Conservation (phyloP, 2,113 vertebrate species). For the Phaethornis superciliosus region DNA sequence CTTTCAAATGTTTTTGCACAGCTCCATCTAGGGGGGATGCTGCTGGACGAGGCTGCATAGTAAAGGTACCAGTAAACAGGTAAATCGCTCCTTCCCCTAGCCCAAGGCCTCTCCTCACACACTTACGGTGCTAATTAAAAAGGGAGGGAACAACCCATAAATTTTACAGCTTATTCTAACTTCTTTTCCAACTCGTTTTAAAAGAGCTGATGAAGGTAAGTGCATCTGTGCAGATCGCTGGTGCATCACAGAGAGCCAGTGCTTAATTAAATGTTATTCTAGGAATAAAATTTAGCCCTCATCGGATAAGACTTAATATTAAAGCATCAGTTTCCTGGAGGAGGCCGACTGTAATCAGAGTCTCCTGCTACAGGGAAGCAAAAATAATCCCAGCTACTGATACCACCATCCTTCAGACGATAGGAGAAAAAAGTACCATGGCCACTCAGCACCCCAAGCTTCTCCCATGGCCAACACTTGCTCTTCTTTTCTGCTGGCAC, state of each 20-base stretch:
- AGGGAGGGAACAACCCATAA: slow-evolving; percentile 63
- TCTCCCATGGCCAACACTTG: background rate
- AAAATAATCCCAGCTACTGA: background rate
- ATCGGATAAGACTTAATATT: slow-evolving; percentile 70
- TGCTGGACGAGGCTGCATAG: slow-evolving; percentile 1
- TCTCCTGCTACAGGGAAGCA: background rate
- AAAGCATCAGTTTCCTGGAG: slow-evolving; percentile 76
- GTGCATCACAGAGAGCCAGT: slow-evolving; percentile 66
- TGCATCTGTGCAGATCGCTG: slow-evolving; percentile 76
- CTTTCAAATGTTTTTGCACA: slow-evolving; percentile 57
- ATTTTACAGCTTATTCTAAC: slow-evolving; percentile 67
- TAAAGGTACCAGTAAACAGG: background rate
- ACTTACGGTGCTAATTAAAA: slow-evolving; percentile 4
- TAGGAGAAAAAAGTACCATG: rapidly evolving
- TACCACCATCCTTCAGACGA: background rate
- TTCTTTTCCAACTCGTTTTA: slow-evolving; percentile 60
- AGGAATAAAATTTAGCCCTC: slow-evolving; percentile 76
- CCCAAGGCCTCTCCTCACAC: background rate
- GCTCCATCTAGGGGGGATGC: slow-evolving; percentile 65
- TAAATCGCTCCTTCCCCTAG: slow-evolving; percentile 20
- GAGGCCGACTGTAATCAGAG: slow-evolving; percentile 77
- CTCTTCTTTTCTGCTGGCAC: background rate
- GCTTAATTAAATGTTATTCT: slow-evolving; percentile 89
- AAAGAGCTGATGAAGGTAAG: slow-evolving; percentile 71
- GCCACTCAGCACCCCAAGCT: rapidly evolving